A percentile compares a stretch with the other conserved stretches of the same genome.
phyloP scores from a whole-genome alignment of 2,797 vertebrate genomes.

The Eulemur rubriventer region DNA sequence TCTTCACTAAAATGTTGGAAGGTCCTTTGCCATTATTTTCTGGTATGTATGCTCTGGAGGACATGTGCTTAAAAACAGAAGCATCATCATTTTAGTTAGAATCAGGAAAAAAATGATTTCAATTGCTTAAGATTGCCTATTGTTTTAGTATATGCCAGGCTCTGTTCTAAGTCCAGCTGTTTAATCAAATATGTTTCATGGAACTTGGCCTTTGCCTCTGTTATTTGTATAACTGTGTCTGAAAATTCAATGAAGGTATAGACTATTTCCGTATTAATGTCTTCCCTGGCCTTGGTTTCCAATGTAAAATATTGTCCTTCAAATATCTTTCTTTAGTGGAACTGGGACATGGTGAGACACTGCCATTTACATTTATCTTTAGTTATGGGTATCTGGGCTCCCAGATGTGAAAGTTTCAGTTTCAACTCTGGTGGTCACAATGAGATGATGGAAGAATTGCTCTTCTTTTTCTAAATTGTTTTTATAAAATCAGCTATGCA shows the following conservation, averaged over 20 bases:
- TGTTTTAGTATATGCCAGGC: slow-evolving; percentile 17
- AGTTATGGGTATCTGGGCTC: background rate
- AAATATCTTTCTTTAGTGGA: background rate
- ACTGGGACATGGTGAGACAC: background rate
- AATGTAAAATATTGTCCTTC: background rate
- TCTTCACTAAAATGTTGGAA: slow-evolving; percentile 69
- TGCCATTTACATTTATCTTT: background rate
- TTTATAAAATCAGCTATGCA: background rate
- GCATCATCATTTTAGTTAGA: slow-evolving; percentile 83
- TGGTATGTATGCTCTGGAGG: slow-evolving; percentile 73
- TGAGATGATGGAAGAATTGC: background rate
- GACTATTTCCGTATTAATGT: background rate
- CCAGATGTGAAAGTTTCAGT: background rate
- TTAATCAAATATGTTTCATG: background rate
- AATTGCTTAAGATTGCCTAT: background rate
- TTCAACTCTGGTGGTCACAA: background rate
- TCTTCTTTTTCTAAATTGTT: background rate
- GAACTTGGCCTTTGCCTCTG: background rate
- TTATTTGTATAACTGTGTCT: background rate
- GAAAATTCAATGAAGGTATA: background rate
- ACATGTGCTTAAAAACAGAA: slow-evolving; percentile 76
- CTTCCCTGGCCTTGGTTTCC: background rate
- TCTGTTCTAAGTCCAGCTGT: background rate
- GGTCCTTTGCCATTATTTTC: slow-evolving; percentile 81
- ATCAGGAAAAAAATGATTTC: slow-evolving; percentile 59